These are phyloP conservation scores for Allygus modestus DNA, from an alignment of 2,888 invertebrate genomes.

Conservation along the genomic window DNA sequence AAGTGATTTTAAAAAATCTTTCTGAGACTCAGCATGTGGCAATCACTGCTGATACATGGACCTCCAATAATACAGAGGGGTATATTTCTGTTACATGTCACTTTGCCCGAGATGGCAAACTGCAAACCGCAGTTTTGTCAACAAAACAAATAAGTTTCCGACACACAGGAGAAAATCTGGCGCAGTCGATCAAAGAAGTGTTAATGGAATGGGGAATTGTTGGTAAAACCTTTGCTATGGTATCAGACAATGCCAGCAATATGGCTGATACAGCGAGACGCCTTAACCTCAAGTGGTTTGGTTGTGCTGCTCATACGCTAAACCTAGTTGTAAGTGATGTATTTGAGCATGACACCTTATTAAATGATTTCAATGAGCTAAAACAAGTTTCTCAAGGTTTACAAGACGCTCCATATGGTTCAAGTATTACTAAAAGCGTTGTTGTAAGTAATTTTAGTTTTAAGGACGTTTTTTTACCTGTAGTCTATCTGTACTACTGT, in stretches of 20 bases:
- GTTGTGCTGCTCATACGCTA: constrained; percentile 19
- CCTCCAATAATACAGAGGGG: not conserved
- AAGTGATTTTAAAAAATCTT: not conserved
- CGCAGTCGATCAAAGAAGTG: not conserved
- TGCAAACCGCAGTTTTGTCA: not conserved
- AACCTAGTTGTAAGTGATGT: constrained; percentile 4
- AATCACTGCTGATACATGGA: constrained; percentile 1
- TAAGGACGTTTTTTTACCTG: too few species aligned
- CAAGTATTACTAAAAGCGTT: too few species aligned
- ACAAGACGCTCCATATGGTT: too few species aligned
- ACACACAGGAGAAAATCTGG: not conserved
- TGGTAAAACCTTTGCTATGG: constrained; percentile 2
- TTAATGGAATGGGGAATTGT: not conserved
- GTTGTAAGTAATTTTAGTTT: too few species aligned
- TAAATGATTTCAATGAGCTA: not conserved
- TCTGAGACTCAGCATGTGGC: not conserved
- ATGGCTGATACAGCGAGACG: not conserved
- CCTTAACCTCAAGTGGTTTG: not conserved
- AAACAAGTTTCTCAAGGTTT: too few species aligned
- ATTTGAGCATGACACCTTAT: not conserved
- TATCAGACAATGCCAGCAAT: not conserved
- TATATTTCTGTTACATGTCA: not conserved
- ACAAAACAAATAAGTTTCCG: not conserved
- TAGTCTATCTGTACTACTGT: too few species aligned
- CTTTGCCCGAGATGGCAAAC: not conserved